Evolutionary conservation across 2,113 vertebrate species (phyloP).

Genomic region (Scomber colias): DNA sequence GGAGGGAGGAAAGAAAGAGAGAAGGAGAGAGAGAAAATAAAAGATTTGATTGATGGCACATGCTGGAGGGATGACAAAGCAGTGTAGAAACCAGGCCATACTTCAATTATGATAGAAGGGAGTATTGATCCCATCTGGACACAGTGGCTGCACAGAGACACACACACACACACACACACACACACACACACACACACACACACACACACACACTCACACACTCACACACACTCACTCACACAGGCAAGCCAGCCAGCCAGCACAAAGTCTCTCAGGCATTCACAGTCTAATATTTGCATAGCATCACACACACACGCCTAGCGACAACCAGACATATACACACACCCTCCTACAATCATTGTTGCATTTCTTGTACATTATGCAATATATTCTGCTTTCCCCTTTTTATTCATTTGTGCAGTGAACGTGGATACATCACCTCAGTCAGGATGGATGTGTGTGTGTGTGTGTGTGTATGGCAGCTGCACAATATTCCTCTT

Average conservation of each 20-base stretch:
- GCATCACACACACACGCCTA: slow-evolving; percentile 8
- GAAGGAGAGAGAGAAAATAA: neutral
- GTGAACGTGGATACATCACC: neutral
- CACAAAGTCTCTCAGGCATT: slow-evolving; percentile 7
- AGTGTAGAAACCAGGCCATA: slow-evolving; percentile 53
- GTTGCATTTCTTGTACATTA: neutral
- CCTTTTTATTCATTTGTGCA: neutral
- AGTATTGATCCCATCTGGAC: slow-evolving; percentile 55
- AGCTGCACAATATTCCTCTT: slow-evolving; percentile 52
- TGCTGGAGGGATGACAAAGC: slow-evolving; percentile 40
- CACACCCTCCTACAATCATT: neutral
- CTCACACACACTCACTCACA: neutral
- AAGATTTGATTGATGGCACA: slow-evolving; percentile 4
- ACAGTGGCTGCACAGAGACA: neutral
- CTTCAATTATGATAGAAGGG: slow-evolving; percentile 29
- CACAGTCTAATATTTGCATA: slow-evolving; percentile 32
- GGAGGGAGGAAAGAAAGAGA: no score
- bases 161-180: no score
- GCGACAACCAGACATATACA: neutral
- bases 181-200: no score
- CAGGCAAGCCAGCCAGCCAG: neutral
- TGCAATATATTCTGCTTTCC: neutral
- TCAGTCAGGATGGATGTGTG: neutral
- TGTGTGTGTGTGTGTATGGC: slow-evolving; percentile 24
- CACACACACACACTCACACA: neutral